phyloP scores from a whole-genome alignment of 2,888 invertebrate genomes.

The Lingula anatina region DNA sequence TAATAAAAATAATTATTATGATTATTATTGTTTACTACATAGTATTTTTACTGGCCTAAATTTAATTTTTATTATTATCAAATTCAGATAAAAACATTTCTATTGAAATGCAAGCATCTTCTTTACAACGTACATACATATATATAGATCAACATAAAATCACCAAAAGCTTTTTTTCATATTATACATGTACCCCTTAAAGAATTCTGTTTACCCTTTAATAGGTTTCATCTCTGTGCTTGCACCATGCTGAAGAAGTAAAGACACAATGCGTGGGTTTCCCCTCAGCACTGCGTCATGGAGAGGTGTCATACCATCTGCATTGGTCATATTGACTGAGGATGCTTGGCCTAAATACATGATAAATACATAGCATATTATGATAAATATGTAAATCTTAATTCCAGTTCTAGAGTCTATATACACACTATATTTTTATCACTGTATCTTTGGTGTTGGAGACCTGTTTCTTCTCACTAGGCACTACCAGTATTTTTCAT shows the following conservation, averaged over 20 bases:
- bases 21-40: no score
- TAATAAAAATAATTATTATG: no score
- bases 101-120: no score
- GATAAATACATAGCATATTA: neutral
- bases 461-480: neutral
- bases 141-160: no score
- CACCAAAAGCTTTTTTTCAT: no score
- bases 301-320: conserved; percentile 60
- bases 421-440: neutral
- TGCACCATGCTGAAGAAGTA: conserved; percentile 59
- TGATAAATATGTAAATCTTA: no score
- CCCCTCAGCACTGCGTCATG: conserved; percentile 62
- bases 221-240: conserved; percentile 56
- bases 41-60: no score
- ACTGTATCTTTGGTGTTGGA: neutral
- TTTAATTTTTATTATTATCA: no score
- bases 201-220: conserved; percentile 54
- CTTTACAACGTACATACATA: no score
- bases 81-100: no score
- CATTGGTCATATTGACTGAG: conserved; percentile 59
- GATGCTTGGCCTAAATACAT: conserved; percentile 56
- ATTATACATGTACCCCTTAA: no score
- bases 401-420: no score
- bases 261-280: conserved; percentile 57
- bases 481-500: neutral